These are phyloP conservation scores for Ooceraea biroi DNA, from an alignment of 1,140 invertebrate genomes.

Conservation along the genomic window DNA sequence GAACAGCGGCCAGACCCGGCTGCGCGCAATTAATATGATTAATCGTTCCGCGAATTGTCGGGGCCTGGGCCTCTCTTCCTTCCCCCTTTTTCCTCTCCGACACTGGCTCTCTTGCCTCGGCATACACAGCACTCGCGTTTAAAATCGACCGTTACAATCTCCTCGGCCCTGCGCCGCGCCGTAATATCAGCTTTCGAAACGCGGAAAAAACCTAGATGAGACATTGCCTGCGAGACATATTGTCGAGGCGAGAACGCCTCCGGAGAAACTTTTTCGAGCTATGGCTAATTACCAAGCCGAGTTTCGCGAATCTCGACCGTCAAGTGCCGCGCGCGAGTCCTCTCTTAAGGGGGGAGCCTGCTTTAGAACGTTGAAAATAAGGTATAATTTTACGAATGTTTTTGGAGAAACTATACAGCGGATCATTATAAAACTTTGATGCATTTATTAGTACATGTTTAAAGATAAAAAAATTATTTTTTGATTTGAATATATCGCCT, in stretches of 20 bases:
- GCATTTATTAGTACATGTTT: no score
- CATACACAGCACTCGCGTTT: constrained; percentile 64
- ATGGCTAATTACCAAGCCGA: neutral
- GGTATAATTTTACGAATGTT: no score
- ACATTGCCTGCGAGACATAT: constrained; percentile 7
- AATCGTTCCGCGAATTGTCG: constrained; percentile 83
- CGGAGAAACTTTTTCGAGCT: neutral
- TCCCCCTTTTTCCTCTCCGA: neutral
- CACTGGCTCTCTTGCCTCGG: constrained; percentile 26
- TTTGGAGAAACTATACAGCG: no score
- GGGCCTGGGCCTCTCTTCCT: constrained; percentile 14
- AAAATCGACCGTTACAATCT: constrained; percentile 68
- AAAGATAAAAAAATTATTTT: no score
- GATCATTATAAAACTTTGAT: no score
- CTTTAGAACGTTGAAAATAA: no score
- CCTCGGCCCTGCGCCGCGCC: neutral
- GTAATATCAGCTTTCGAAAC: constrained; percentile 31
- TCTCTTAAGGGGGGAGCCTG: no score
- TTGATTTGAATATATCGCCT: no score
- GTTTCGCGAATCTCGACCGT: no score
- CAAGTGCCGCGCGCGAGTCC: no score
- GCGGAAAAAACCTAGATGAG: constrained; percentile 20
- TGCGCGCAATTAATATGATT: constrained; percentile 83
- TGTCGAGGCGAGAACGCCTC: constrained; percentile 3
- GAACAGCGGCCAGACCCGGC: constrained; percentile 66